Percentiles rank a stretch among this genome's conserved stretches.
Evolutionary conservation across 2,113 vertebrate species (phyloP).

Genomic region (Eulemur macaco): DNA sequence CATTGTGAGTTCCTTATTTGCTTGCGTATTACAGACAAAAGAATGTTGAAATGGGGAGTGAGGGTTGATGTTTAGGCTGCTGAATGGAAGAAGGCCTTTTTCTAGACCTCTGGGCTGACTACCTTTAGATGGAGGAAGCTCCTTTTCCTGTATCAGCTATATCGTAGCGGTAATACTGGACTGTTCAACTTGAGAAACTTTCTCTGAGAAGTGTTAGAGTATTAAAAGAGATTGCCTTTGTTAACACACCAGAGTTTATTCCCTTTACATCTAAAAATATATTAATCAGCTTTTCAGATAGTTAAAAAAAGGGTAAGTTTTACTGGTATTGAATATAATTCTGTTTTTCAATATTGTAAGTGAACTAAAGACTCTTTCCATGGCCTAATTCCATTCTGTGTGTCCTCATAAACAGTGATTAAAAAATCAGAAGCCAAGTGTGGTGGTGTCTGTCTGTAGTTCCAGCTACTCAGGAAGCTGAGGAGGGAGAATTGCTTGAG

Average conservation of each 20-base stretch:
- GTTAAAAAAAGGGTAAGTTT: not conserved
- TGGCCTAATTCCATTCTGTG: not conserved
- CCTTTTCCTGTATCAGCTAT: not conserved
- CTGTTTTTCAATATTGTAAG: not conserved
- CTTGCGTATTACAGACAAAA: not conserved
- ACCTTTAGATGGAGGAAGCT: not conserved
- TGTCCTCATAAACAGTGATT: not conserved
- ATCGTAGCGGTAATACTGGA: not conserved
- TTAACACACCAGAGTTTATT: not conserved
- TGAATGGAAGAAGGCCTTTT: not conserved
- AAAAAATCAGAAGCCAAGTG: not conserved
- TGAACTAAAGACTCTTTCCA: not conserved
- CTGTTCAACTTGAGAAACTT: not conserved
- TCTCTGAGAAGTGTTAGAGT: constrained; percentile 20
- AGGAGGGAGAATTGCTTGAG: too few species aligned
- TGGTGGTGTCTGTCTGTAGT: too few species aligned
- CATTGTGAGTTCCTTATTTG: not conserved
- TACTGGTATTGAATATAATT: not conserved
- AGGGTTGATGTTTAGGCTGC: not conserved
- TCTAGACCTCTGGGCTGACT: not conserved
- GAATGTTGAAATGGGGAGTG: not conserved
- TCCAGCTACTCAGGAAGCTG: too few species aligned
- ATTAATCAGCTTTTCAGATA: not conserved
- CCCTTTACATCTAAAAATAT: not conserved
- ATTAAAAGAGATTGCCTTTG: not conserved